Evolutionary conservation across 2,888 invertebrate genomes (phyloP), one percentile per base, ranked within the genome.

Genomic region (Acanthosepion esculentum): DNA sequence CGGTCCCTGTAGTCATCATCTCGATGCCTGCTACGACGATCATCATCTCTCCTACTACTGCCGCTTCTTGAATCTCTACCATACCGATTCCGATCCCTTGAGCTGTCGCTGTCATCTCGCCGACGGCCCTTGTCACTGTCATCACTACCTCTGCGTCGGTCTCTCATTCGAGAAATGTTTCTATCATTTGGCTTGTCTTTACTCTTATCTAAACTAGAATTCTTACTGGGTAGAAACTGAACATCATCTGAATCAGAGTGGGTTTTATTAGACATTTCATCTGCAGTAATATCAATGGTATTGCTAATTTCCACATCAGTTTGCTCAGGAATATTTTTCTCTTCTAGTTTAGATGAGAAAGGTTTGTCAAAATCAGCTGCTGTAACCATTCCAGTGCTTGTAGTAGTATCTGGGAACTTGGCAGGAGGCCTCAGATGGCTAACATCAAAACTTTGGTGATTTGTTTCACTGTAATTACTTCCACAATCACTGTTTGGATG

Each of bases 1-100:
- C 93, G 93, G n/a, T 93, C 93, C 18, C 93, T 48, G 53, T 93
- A 93, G 18, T 93, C 93, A 93, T 93, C 93, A n/a, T 93, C 93
- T 8, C 93, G 48, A 33, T 93, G 29, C 12, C 93, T 33, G 50
- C n/a, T 93, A 12, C 93, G 93, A 29, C 93, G 29, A 93, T 93
- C 93, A 18, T 93, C 93, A 26, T 94, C 64, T 33, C 55, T 94
- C 53, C 55, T 55, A 93, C 93, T 33, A 33, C 64, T 53, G 5
- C 93, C n/a, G 26, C 78, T 41, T 23, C 94, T 94, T 18, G 48
- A 94, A 91, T 94, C 91, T 91, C 94, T n/a, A 91, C 94, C 48
- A 78, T 94, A 92, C 55, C 91, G 91, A 48, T 94, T 94, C 6
- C 53, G 53, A 50, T 94, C 94, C 18, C 92, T 78, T 6, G 92